phyloP scores from a whole-genome alignment of 2,797 vertebrate species.

The Hyperoplus immaculatus region DNA sequence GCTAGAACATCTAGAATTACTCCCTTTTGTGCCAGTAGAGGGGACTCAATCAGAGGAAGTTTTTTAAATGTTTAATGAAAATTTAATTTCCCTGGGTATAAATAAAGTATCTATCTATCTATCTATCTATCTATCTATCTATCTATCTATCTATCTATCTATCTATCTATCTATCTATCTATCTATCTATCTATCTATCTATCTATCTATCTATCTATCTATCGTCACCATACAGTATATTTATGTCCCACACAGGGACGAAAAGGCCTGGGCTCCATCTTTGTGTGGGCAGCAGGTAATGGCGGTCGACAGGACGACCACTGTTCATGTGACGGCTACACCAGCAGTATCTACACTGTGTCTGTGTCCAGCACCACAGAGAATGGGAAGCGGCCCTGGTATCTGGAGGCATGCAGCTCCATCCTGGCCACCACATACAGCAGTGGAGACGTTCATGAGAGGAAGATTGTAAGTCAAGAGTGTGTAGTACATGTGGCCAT shows the following conservation, averaged over 20 bases:
- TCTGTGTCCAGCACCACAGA: conserved; percentile 90
- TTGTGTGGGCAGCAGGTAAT: conserved; percentile 93
- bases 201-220: no score
- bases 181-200: no score
- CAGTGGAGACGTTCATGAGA: conserved; percentile 85
- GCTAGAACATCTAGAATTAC: no score
- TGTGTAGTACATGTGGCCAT: no score
- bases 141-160: no score
- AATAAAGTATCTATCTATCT: no score
- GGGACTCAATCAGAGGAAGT: no score
- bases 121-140: no score
- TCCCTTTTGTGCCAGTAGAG: no score
- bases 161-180: no score
- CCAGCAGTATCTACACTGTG: conserved; percentile 93
- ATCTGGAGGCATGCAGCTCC: conserved; percentile 90
- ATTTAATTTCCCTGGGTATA: no score
- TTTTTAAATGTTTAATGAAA: no score
- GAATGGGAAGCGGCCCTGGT: conserved; percentile 88
- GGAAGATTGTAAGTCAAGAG: conserved; percentile 79
- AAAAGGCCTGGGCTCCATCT: conserved; percentile 91
- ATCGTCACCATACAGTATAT: background rate
- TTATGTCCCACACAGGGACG: conserved; percentile 87
- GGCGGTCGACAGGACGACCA: conserved; percentile 89
- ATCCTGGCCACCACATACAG: conserved; percentile 93
- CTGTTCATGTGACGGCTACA: conserved; percentile 93